Base-by-base conservation (phyloP, 2,797 vertebrate genomes). In the Sardinella longiceps region DNA sequence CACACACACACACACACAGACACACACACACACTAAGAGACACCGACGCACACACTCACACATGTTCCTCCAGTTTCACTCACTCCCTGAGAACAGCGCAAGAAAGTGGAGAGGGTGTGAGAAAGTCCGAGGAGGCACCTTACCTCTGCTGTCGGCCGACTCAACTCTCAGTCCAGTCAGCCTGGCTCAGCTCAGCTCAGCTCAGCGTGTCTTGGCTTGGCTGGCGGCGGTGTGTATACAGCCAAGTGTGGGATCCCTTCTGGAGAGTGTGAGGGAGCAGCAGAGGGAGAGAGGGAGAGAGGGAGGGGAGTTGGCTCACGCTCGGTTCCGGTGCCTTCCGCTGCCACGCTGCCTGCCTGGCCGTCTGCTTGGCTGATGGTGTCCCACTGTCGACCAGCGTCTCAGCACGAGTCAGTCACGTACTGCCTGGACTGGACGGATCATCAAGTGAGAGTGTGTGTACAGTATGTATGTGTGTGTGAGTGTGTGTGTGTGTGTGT, bases 81-180 rank as follows among this genome's bases (percentile, higher is more conserved):
- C 15, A 43, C 18, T 3, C 5, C 10, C 0, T 39, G 15, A 77
- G 5, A 39, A 74, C 66, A 74, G 66, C 39, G 5, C 14, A 37
- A 6, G 14, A 3, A 82, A 86, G 3, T 53, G 3, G 11, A 1
- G 5, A 53, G 20, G 20, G 20, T 23, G 51, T 20, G 20, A 53
- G 33, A 33, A 37, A 77, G 37, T 7, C 6, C 20, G 5, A 18
- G 14, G 30, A 43, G 83, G 80, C 81, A 90, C 91, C 88, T 80
- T 81, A 91, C 91, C 91, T 86, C 88, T 87, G 87, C 89, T 87
- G 89, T 83, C 85, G 81, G 80, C 81, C 81, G 85, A 84, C 83
- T 88, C 81, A 85, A 84, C 83, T 88, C 85, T 83, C 84, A 82
- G 86, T 63, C 82, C 86, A 80, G 86, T 85, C 77, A 86, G 86